phyloP scores from a whole-genome alignment of 2,113 vertebrate species.

The Hippocampus zosterae region DNA sequence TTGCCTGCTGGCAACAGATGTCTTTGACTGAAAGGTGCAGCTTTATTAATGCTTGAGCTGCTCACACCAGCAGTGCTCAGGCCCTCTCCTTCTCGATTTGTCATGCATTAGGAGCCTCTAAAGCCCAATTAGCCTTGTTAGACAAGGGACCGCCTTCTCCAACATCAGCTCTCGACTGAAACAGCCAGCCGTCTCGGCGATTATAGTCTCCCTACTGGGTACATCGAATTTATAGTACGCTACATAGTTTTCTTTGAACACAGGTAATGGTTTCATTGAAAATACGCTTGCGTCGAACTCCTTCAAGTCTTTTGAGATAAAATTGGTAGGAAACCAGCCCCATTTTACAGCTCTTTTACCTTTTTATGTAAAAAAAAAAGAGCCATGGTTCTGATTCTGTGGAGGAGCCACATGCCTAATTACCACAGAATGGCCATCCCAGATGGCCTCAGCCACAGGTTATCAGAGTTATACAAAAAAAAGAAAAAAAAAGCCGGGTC shows the following conservation, averaged over 20 bases:
- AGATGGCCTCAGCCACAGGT: constrained; percentile 61
- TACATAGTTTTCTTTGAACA: background rate
- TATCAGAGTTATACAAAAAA: constrained; percentile 17
- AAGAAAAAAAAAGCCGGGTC: constrained; percentile 23
- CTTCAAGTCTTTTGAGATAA: background rate
- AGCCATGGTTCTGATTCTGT: constrained; percentile 10
- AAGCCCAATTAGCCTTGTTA: constrained; percentile 65
- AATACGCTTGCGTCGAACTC: no score
- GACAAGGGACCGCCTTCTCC: constrained; percentile 46
- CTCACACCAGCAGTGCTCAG: constrained; percentile 63
- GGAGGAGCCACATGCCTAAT: constrained; percentile 38
- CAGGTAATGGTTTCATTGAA: background rate
- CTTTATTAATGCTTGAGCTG: constrained; percentile 68
- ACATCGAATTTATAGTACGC: background rate
- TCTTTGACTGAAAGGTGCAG: constrained; percentile 63
- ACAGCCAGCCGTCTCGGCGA: constrained; percentile 31
- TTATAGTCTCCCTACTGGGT: constrained; percentile 15
- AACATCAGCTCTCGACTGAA: constrained; percentile 45
- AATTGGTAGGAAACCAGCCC: background rate
- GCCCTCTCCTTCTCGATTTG: constrained; percentile 54
- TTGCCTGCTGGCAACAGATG: constrained; percentile 75
- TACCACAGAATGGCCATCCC: constrained; percentile 47
- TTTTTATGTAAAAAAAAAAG: constrained; percentile 1
- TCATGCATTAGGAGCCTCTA: constrained; percentile 62
- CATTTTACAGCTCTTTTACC: no score